Percentiles rank a stretch among this genome's conserved stretches.
phyloP scores from a whole-genome alignment of 2,113 vertebrate genomes.

The Brachyhypopomus gauderio region DNA sequence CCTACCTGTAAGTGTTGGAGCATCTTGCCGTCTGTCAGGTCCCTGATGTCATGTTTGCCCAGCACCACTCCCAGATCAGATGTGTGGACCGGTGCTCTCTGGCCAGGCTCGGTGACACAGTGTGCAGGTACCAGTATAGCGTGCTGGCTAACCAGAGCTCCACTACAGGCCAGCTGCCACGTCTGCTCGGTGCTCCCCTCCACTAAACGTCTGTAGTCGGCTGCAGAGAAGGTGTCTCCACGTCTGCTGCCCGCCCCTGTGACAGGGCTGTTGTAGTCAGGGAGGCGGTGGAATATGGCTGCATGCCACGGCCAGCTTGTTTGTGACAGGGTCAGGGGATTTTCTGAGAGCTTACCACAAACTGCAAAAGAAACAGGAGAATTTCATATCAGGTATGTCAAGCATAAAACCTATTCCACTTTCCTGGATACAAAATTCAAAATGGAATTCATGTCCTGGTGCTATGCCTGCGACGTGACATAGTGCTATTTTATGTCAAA shows the following conservation, averaged over 20 bases:
- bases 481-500: not conserved
- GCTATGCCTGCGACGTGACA: not conserved
- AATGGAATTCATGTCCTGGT: not conserved
- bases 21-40: slow-evolving; percentile 77
- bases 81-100: slow-evolving; percentile 70
- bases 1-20: slow-evolving; percentile 82
- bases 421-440: no score
- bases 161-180: slow-evolving; percentile 89
- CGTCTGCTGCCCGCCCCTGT: slow-evolving; percentile 65
- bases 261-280: slow-evolving; percentile 55
- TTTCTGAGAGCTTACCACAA: slow-evolving; percentile 82
- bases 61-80: slow-evolving; percentile 83
- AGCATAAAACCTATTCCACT: no score
- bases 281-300: slow-evolving; percentile 81
- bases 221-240: slow-evolving; percentile 64
- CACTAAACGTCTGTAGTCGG: slow-evolving; percentile 44
- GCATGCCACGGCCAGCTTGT: slow-evolving; percentile 87
- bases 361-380: slow-evolving; percentile 64
- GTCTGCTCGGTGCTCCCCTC: slow-evolving; percentile 56
- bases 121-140: slow-evolving; percentile 86
- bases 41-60: slow-evolving; percentile 77
- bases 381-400: no score
- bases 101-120: slow-evolving; percentile 83
- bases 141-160: slow-evolving; percentile 84
- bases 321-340: slow-evolving; percentile 69